Conservation (phyloP, 2,113 vertebrate species). For the Stegastes partitus region DNA sequence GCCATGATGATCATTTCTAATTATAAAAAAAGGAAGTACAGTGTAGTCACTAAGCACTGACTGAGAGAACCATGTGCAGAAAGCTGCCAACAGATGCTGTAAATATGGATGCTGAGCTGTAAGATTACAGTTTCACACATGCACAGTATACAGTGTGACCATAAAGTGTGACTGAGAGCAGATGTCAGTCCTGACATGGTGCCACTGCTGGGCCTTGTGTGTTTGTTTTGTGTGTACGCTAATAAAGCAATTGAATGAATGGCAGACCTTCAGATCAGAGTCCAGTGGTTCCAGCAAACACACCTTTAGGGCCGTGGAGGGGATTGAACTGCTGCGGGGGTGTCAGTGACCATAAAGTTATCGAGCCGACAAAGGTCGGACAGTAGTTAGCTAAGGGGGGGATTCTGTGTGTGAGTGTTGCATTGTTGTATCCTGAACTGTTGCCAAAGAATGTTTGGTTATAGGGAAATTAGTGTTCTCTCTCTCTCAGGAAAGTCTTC, state of each 20-base stretch:
- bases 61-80: background rate
- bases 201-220: constrained; percentile 25
- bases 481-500: background rate
- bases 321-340: background rate
- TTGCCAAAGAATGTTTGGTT: constrained; percentile 11
- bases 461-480: constrained; percentile 4
- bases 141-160: background rate
- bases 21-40: constrained; percentile 12
- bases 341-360: constrained; percentile 64
- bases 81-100: background rate
- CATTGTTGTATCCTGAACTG: background rate
- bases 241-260: constrained; percentile 63
- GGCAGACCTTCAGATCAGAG: constrained; percentile 69
- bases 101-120: constrained; percentile 1
- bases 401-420: background rate
- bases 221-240: constrained; percentile 67
- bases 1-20: background rate
- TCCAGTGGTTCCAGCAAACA: constrained; percentile 72
- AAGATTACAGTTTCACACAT: constrained; percentile 11
- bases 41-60: background rate
- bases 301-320: background rate
- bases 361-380: constrained; percentile 28
- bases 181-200: constrained; percentile 31
- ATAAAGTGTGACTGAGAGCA: constrained; percentile 46
- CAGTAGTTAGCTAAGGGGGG: background rate